Evolutionary conservation across 2,113 vertebrate species (phyloP), one percentile per base, ranked within the genome.

Genomic region (Tamias sibiricus): DNA sequence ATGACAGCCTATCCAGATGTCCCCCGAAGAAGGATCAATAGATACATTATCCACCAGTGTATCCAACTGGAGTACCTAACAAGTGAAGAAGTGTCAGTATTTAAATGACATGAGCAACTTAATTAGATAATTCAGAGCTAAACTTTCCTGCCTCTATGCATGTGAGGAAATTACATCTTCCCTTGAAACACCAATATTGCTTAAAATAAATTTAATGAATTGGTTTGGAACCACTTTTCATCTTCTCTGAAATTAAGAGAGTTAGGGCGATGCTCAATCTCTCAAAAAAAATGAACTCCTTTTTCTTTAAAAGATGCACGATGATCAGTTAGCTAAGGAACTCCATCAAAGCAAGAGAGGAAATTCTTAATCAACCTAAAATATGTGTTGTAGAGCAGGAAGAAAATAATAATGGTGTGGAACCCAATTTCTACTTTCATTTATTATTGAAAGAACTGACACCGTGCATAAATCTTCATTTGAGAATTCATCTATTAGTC

Each of bases 1-100:
- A 95, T 99, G 99, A 97, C 99, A 99, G 64, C 99, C 99, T 72
- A 97, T 26, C 99, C 99, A 99, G 96, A 99, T 94, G 93, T 99
- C 99, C 62, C 99, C 99, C 28, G 99, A 99, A 69, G 98, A 96
- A 87, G 97, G 98, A 69, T 99, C 99, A 32, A 99, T 95, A 91
- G 98, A 99, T 44, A 99, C 93, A 87, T 99, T 99, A 98, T 99
- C 99, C 2, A 98, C 97, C 30, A 99, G 93, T 0, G 99, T 99
- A 71, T 98, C 99, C 95, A 99, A 96, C 62, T 98, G 97, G 87
- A 99, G 96, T 0, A 96, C 97, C 99, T 99, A n/a, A 42, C 75
- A 96, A 95, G 96, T 64, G 81, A 54, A 95, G 93, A 88, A 59
- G 76, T 19, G 69, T 89, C 79, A 93, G 8, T 86, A 86, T 80